Percentiles rank a stretch among this genome's conserved stretches.
phyloP scores from a whole-genome alignment of 2,888 invertebrate genomes.

The Himalopsyche japonica region DNA sequence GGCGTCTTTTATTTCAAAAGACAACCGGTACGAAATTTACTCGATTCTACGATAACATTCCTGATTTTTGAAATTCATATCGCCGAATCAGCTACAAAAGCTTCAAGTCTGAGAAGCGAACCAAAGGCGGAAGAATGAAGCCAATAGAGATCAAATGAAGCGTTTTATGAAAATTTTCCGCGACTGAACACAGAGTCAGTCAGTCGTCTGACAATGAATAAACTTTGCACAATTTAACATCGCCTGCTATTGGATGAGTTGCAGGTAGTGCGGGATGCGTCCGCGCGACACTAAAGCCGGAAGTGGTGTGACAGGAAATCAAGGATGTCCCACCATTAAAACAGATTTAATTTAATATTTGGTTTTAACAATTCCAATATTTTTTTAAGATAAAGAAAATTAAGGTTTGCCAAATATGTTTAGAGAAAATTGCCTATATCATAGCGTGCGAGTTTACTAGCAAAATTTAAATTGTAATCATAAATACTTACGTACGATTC shows the following conservation, averaged over 20 bases:
- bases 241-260: background rate
- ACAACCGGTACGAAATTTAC: background rate
- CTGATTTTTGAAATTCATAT: constrained; percentile 12
- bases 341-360: too few relatives aligned
- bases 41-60: background rate
- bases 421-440: too few relatives aligned
- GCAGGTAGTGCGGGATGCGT: background rate
- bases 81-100: constrained; percentile 25
- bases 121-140: constrained; percentile 3
- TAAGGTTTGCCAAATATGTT: too few relatives aligned
- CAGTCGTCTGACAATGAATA: constrained; percentile 18
- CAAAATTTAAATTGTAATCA: too few relatives aligned
- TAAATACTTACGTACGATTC: too few relatives aligned
- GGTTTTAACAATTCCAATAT: too few relatives aligned
- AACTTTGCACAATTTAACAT: constrained; percentile 23
- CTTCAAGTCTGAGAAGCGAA: background rate
- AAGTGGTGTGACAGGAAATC: background rate
- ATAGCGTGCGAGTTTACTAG: too few relatives aligned
- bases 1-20: background rate
- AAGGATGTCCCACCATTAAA: background rate
- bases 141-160: constrained; percentile 30
- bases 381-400: too few relatives aligned
- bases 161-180: constrained; percentile 31
- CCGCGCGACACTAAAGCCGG: background rate
- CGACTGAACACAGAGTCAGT: constrained; percentile 2